A percentile compares a stretch with the other conserved stretches of the same genome.
phyloP scores from a whole-genome alignment of 2,888 invertebrate genomes.

The Volucella inflata region DNA sequence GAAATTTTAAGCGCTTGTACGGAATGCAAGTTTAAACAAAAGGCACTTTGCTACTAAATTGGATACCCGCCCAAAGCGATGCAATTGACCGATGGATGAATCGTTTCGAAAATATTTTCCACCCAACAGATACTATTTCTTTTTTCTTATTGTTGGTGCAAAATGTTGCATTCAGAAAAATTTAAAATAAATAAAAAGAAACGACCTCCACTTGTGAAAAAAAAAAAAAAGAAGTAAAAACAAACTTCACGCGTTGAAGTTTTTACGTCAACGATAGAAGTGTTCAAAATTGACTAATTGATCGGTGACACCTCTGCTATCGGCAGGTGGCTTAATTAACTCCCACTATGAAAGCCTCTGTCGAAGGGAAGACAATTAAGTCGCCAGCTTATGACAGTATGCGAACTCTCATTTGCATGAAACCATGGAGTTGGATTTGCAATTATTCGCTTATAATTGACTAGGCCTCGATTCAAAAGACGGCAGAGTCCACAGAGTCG shows the following conservation, averaged over 20 bases:
- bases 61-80: neutral
- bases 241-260: neutral
- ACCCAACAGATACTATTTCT: neutral
- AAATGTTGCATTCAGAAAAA: slow-evolving; percentile 18
- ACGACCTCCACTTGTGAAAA: neutral
- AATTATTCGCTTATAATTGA: slow-evolving; percentile 52
- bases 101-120: slow-evolving; percentile 51
- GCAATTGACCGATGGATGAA: slow-evolving; percentile 42
- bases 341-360: slow-evolving; percentile 9
- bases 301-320: slow-evolving; percentile 33
- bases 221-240: neutral
- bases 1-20: neutral
- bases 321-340: slow-evolving; percentile 50
- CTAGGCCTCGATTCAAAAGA: slow-evolving; percentile 14
- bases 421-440: slow-evolving; percentile 49
- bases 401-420: slow-evolving; percentile 54
- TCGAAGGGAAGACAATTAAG: slow-evolving; percentile 40
- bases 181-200: slow-evolving; percentile 26
- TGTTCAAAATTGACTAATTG: slow-evolving; percentile 21
- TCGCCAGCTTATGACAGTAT: slow-evolving; percentile 9
- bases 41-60: slow-evolving; percentile 13
- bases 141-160: neutral
- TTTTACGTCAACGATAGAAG: slow-evolving; percentile 20
- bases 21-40: slow-evolving; percentile 5
- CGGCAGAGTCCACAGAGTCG: neutral